Conservation (phyloP, 1,140 invertebrate species). For the Hyposmocoma kahamanoa region DNA sequence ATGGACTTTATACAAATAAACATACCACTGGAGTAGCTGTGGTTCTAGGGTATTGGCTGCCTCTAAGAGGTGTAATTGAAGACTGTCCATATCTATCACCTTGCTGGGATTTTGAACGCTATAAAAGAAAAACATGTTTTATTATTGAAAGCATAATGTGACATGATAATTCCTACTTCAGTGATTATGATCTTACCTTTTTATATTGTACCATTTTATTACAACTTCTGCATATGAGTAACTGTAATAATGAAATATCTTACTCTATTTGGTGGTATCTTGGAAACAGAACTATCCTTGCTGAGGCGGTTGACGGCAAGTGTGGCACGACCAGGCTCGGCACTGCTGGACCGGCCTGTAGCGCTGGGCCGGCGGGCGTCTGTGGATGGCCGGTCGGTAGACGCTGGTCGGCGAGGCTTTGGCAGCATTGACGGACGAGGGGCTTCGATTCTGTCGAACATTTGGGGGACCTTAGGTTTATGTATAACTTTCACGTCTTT, state of each 20-base stretch:
- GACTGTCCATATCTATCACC: constrained; percentile 42
- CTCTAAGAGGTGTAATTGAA: constrained; percentile 33
- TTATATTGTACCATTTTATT: no score
- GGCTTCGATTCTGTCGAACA: no score
- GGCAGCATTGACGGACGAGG: constrained; percentile 45
- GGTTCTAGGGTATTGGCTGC: constrained; percentile 29
- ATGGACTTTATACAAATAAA: no score
- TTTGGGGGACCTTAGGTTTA: no score
- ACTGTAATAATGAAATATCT: no score
- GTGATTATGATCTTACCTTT: no score
- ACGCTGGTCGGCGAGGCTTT: constrained; percentile 39
- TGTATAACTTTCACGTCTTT: no score
- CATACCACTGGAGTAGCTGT: constrained; percentile 50
- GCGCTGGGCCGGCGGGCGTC: constrained; percentile 41
- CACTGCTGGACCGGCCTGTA: constrained; percentile 43
- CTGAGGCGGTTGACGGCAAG: constrained; percentile 30
- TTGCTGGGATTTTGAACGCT: constrained; percentile 54
- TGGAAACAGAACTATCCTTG: constrained; percentile 51
- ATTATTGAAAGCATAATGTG: no score
- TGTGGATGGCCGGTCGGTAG: constrained; percentile 44
- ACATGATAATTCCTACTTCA: no score
- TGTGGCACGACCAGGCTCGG: constrained; percentile 40
- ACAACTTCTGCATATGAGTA: no score
- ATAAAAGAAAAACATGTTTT: no score
- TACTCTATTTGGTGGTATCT: constrained; percentile 43